Evolutionary conservation across 1,140 invertebrate genomes (phyloP), one percentile per base, ranked within the genome.

Genomic region (Drosophila lacertosa): DNA sequence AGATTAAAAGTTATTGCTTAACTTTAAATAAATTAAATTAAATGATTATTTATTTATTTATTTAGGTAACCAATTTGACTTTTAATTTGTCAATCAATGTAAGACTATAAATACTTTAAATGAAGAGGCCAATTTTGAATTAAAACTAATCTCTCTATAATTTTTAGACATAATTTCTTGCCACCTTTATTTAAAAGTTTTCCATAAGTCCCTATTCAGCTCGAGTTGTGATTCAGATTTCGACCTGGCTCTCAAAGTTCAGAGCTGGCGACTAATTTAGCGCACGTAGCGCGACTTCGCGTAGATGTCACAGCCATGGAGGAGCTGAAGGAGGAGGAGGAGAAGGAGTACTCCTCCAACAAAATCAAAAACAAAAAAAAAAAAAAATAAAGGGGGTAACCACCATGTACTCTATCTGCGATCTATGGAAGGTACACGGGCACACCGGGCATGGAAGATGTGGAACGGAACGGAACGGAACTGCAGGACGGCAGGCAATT

Each of bases 371-470:
- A n/a, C n/a, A n/a, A n/a, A n/a, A n/a, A n/a, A n/a, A n/a, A n/a
- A n/a, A n/a, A n/a, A n/a, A n/a, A n/a, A n/a, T n/a, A 20, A 35
- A 35, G 51, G 33, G 58, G 66, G 58, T 69, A 69, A 37, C 59
- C 63, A 37, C 59, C 63, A 66, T 72, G 69, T 60, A 72, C 55
- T 71, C 55, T 64, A 80, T 68, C 77, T 73, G 40, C 51, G 24
- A 77, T 74, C 74, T 74, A 67, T 70, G 65, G 72, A 72, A 69
- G 42, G 48, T 29, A 75, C 51, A 66, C 73, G n/a, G n/a, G n/a
- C n/a, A n/a, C n/a, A n/a, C n/a, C n/a, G n/a, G n/a, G n/a, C n/a
- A n/a, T n/a, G n/a, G n/a, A n/a, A n/a, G n/a, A n/a, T n/a, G n/a
- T 20, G 4, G 39, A 18, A 22, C n/a, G 22, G 24, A 29, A 24